Conservation (phyloP, 2,113 vertebrate genomes). For the Tretioscincus oriximinensis region DNA sequence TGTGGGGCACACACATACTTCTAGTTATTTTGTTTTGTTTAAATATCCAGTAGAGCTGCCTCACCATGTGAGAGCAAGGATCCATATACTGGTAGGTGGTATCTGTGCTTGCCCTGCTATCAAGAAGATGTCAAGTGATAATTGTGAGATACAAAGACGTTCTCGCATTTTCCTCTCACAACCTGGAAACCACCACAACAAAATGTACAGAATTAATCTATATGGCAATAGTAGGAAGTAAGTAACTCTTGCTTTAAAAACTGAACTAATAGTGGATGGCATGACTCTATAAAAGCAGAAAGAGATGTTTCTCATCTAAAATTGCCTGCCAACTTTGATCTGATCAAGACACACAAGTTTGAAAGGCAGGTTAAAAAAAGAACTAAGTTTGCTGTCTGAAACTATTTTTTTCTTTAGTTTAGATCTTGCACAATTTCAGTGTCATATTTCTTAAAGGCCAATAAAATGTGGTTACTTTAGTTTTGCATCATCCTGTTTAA, state of each 20-base stretch:
- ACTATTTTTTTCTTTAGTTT: no score
- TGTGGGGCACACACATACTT: no score
- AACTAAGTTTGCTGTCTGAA: background rate
- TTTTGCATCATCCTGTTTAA: background rate
- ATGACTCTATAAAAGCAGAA: background rate
- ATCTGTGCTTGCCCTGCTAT: no score
- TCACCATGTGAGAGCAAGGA: no score
- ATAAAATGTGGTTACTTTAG: background rate
- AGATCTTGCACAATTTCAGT: background rate
- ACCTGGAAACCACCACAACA: background rate
- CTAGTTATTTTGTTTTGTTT: no score
- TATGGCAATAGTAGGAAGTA: background rate
- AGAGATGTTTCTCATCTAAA: background rate
- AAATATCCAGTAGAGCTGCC: no score
- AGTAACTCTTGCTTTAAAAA: background rate
- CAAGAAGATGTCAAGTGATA: no score
- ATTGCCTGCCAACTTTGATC: background rate
- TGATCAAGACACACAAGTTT: background rate
- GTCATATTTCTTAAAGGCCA: background rate
- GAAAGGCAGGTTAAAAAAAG: background rate
- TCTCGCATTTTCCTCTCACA: no score
- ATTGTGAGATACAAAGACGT: no score
- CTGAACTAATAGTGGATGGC: slow-evolving; percentile 3
- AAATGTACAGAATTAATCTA: background rate
- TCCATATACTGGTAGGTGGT: no score